These are phyloP conservation scores for Moxostoma hubbsi DNA, from an alignment of 2,797 vertebrate genomes.

Conservation along the genomic window DNA sequence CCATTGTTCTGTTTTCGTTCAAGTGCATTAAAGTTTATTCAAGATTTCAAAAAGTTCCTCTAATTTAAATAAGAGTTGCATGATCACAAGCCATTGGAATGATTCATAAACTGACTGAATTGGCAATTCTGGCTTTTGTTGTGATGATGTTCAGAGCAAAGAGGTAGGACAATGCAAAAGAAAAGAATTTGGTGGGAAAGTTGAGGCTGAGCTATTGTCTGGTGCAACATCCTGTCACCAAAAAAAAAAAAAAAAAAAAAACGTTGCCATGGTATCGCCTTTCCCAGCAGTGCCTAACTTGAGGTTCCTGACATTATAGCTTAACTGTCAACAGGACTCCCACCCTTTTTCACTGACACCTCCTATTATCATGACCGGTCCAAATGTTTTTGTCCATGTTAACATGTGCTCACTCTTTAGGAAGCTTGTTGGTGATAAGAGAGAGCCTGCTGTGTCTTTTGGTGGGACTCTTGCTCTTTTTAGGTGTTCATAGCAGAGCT, in stretches of 20 bases:
- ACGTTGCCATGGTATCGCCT: slow-evolving; percentile 48
- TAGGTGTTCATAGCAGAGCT: slow-evolving; percentile 40
- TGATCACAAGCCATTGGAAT: background rate
- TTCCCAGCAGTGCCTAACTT: slow-evolving; percentile 24
- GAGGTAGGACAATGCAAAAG: slow-evolving; percentile 5
- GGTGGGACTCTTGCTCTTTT: slow-evolving; percentile 4
- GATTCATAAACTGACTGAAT: slow-evolving; percentile 29
- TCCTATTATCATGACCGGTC: background rate
- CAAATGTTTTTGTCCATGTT: background rate
- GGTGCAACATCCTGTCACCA: slow-evolving; percentile 34
- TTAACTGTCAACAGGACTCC: background rate
- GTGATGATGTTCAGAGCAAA: slow-evolving; percentile 22
- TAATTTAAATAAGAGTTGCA: too few species aligned
- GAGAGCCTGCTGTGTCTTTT: slow-evolving; percentile 20
- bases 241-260: slow-evolving; percentile 11
- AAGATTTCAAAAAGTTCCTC: background rate
- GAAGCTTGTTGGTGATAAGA: background rate
- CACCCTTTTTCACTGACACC: background rate
- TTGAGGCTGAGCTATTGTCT: slow-evolving; percentile 52
- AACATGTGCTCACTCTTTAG: slow-evolving; percentile 1
- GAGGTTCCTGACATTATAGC: slow-evolving; percentile 34
- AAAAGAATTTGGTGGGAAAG: slow-evolving; percentile 53
- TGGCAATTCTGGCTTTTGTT: slow-evolving; percentile 40
- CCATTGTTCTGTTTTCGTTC: too few species aligned
- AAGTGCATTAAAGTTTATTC: slow-evolving; percentile 6